Base-by-base conservation (phyloP, 2,113 vertebrate species). In the Triplophysa rosa region DNA sequence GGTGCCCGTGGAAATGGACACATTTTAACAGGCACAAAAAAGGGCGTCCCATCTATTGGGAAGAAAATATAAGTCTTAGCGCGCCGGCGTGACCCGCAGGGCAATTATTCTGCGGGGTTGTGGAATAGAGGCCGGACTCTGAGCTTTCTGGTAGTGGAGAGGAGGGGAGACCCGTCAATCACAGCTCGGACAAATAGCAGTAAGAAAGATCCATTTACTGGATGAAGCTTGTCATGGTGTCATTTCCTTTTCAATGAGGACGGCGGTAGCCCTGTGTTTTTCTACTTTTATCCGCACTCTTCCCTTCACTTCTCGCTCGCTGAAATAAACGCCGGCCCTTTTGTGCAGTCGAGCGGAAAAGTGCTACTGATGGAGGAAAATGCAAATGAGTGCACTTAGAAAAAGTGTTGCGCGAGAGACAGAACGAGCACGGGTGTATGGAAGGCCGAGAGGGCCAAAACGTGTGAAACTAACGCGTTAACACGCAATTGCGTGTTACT, bases 1-100 rank as follows among this genome's bases (percentile, higher is more conserved):
- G 33, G 33, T 37, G 56, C 77, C 71, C 24, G 33, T 78, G 78
- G 80, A 84, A 80, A 84, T 78, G 40, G 72, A 72, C 68, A 69
- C 79, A 67, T 68, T 80, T 74, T 81, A 80, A 58, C 68, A 47
- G 74, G 45, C 26, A 33, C 47, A 67, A 37, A 9, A 79, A 24
- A 10, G 67, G 54, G 58, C 23, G 40, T 49, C 29, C 8, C 47
- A 16, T 40, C 23, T 74, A 67, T 84, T 68, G 67, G 58, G 79
- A 56, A 77, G 80, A 77, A 84, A 61, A 74, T 61, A 67, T 84
- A 68, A 84, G 79, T 78, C n/a, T 67, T 78, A 76, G 78, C 74
- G 29, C 56, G 56, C 33, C 16, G 29, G 68, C 58, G 75, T 81
- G 74, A 64, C 74, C 77, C 73, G 13, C 64, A 59, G 80, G 79